phyloP scores from a whole-genome alignment of 2,888 invertebrate species.

The Sarcophaga variegata region DNA sequence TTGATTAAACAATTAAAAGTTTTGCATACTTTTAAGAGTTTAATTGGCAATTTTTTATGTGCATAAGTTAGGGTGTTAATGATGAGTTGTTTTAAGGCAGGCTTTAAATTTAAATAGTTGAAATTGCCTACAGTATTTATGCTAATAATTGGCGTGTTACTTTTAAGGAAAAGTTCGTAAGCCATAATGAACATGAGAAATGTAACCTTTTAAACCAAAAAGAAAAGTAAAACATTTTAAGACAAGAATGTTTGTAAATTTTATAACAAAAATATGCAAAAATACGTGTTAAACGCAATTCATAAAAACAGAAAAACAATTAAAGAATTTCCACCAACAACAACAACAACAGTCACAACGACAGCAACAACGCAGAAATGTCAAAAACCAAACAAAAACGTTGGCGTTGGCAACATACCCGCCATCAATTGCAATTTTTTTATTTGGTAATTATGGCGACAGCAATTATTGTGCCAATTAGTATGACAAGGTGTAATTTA shows the following conservation, averaged over 20 bases:
- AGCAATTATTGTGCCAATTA: slow-evolving; percentile 62
- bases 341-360: slow-evolving; percentile 25
- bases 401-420: slow-evolving; percentile 68
- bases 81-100: neutral
- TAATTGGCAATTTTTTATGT: neutral
- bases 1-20: neutral
- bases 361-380: slow-evolving; percentile 53
- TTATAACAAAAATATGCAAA: slow-evolving; percentile 51
- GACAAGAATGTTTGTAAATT: no score
- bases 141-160: neutral
- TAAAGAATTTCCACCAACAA: neutral
- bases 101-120: no score
- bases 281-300: neutral
- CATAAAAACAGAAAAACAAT: neutral
- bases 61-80: neutral
- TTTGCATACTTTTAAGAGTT: neutral
- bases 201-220: no score
- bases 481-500: slow-evolving; percentile 58
- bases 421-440: slow-evolving; percentile 54
- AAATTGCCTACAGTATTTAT: no score
- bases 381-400: slow-evolving; percentile 69
- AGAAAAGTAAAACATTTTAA: no score
- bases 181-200: no score
- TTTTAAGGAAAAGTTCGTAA: neutral
- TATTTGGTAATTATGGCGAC: slow-evolving; percentile 63